Conservation (phyloP, 2,888 invertebrate species). For the Shargacucullia verbasci region DNA sequence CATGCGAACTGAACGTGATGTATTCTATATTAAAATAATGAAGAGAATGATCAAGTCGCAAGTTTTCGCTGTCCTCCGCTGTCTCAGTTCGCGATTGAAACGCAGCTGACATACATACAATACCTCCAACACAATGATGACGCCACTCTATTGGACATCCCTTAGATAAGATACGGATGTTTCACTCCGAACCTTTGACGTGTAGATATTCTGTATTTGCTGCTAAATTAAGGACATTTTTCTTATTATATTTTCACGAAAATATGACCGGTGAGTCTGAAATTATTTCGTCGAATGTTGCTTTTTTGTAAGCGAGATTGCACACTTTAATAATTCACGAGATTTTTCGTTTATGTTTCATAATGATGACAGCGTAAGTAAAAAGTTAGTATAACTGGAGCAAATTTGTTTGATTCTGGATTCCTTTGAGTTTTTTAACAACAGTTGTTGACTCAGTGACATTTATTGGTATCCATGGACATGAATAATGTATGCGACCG, state of each 20-base stretch:
- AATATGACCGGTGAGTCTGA: constrained; percentile 9
- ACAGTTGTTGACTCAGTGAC: constrained; percentile 71
- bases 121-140: constrained; percentile 66
- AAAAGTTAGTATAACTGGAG: constrained; percentile 25
- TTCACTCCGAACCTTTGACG: constrained; percentile 68
- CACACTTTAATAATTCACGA: constrained; percentile 16
- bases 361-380: constrained; percentile 5
- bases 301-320: constrained; percentile 20
- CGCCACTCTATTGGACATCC: constrained; percentile 72
- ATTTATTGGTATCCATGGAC: constrained; percentile 71
- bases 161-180: constrained; percentile 73
- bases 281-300: constrained; percentile 19
- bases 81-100: constrained; percentile 66
- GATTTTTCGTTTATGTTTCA: constrained; percentile 19
- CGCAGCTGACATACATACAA: constrained; percentile 71
- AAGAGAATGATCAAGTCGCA: constrained; percentile 58
- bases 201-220: constrained; percentile 53
- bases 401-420: constrained; percentile 47
- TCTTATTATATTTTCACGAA: constrained; percentile 9
- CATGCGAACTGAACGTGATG: no score
- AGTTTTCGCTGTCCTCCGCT: constrained; percentile 64
- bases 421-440: constrained; percentile 65
- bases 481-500: constrained; percentile 73
- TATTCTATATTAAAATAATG: constrained; percentile 5
- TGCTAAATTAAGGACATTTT: constrained; percentile 38